Conservation (phyloP, 2,797 vertebrate species). For the Danio aesculapii region DNA sequence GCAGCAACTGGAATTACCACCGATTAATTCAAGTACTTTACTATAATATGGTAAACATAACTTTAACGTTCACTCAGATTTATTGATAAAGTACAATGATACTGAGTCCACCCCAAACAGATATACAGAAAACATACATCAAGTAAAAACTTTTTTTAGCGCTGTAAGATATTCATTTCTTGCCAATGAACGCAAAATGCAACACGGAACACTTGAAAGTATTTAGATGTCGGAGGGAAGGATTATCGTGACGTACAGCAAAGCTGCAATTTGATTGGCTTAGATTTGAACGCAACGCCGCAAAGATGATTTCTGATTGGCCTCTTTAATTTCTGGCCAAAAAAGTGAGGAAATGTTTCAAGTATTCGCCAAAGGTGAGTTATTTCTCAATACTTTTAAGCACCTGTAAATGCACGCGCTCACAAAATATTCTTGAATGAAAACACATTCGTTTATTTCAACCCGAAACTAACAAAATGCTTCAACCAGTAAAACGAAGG, state of each 20-base stretch:
- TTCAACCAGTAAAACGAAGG: conserved; percentile 8
- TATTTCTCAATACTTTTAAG: not conserved
- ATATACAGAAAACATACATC: not conserved
- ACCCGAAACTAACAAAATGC: not conserved
- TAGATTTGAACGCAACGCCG: conserved; percentile 3
- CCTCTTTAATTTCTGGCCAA: conserved; percentile 22
- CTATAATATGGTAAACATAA: not conserved
- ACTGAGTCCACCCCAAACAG: not conserved
- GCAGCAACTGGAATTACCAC: no score
- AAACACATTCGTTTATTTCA: not conserved
- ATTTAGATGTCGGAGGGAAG: conserved; percentile 19
- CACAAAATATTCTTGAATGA: not conserved
- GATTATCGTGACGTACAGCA: conserved; percentile 19
- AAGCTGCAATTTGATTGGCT: conserved; percentile 43
- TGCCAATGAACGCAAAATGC: not conserved
- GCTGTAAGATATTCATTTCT: not conserved
- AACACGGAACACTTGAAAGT: conserved; percentile 34
- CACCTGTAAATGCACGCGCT: not conserved
- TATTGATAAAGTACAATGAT: not conserved
- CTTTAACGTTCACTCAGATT: not conserved
- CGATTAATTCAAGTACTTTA: no score
- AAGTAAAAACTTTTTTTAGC: not conserved
- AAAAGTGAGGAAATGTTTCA: conserved; percentile 42
- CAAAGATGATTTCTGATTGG: conserved; percentile 35
- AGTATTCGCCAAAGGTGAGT: conserved; percentile 48